Conservation (phyloP, 35 echinoderm and acorn worm species). For the Stichopus chloronotus region DNA sequence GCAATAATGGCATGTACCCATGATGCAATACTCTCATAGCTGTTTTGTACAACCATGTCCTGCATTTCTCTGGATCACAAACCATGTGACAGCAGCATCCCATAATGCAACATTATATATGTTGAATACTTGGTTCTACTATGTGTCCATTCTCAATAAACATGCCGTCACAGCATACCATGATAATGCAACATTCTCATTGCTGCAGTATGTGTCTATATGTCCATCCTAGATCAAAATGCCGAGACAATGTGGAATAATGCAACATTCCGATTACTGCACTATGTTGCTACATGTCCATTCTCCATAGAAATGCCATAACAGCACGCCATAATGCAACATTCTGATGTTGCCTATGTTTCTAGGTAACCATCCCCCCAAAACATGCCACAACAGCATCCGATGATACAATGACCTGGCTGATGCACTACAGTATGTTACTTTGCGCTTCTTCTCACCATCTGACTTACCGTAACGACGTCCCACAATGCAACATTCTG, state of each 20-base stretch:
- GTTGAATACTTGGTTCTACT: too few relatives aligned
- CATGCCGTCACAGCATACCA: too few relatives aligned
- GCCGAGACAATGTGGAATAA: not conserved
- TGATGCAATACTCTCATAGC: too few relatives aligned
- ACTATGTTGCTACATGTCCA: not conserved
- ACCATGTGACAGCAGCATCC: too few relatives aligned
- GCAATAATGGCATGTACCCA: too few relatives aligned
- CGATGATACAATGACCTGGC: not conserved
- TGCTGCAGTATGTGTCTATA: too few relatives aligned
- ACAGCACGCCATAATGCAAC: not conserved
- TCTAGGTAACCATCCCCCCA: not conserved
- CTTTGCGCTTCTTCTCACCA: not conserved
- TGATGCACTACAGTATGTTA: not conserved
- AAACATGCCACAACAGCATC: not conserved
- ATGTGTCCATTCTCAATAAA: too few relatives aligned
- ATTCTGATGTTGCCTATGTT: not conserved
- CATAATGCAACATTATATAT: too few relatives aligned
- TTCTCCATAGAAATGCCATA: not conserved
- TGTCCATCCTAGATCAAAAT: too few relatives aligned
- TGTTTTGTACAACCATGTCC: too few relatives aligned
- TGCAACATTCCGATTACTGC: not conserved
- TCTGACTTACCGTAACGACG: constrained; percentile 47
- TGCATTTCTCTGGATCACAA: too few relatives aligned
- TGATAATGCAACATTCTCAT: too few relatives aligned
- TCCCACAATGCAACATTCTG: constrained; percentile 91